Base-by-base conservation (phyloP, 2,797 vertebrate genomes). In the Octomys mimax region DNA sequence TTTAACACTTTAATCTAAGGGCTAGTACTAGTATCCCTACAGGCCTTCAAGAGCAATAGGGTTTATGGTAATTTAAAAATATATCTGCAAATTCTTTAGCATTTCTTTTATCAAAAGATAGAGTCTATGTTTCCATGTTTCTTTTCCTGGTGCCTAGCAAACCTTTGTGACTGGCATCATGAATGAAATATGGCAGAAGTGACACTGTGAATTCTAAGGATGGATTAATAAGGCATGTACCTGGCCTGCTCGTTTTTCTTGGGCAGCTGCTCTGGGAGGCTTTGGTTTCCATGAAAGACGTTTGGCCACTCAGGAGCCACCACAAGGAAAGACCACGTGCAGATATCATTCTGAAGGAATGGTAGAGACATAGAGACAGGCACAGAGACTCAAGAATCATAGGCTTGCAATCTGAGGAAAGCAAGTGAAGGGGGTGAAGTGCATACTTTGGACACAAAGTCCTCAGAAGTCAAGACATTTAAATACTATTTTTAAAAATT, bases 1-100 rank as follows among this genome's bases (percentile, higher is more conserved):
- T 94, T 92, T 95, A 94, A 88, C 52, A 86, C 4, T 95, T 0
- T 1, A 70, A 86, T 70, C 49, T 88, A 75, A 94, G n/a, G 14
- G 42, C 33, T 80, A 70, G n/a, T 79, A 33, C 57, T 82, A 36
- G 12, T n/a, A 59, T 14, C 8, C 18, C 7, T 36, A 75, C 93
- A 64, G 82, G 21, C 3, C 61, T 88, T 22, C 66, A 86, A 83
- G 85, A 88, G 18, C 13, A 42, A 31, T 36, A 18, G 22, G 6
- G 28, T 62, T 21, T 52, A 26, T 31, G 31, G 11, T 88, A 13
- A 33, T 79, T 96, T 94, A 46, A 82, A 90, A 96, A 77, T 68
- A 54, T 0, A 28, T 59, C 49, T 92, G 39, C 14, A 89, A 89
- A 79, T 96, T 52, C 39, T 73, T 95, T 66, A 59, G 49, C n/a